Evolutionary conservation across 1,140 invertebrate genomes (phyloP).

Genomic region (Uloborus diversus): DNA sequence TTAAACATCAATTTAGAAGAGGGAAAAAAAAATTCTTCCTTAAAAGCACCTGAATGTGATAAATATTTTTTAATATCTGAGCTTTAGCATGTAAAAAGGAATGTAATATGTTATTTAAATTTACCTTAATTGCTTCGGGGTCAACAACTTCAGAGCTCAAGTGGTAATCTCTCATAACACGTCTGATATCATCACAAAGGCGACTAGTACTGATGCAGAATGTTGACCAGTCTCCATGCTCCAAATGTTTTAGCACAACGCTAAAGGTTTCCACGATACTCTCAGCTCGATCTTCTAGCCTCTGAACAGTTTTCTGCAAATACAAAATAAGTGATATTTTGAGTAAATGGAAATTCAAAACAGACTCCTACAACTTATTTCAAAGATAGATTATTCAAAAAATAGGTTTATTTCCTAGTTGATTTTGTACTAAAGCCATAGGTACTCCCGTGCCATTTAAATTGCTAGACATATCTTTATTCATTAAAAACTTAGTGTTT

Average conservation of each 20-base stretch:
- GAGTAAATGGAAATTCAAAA: no score
- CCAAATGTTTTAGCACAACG: conserved; percentile 48
- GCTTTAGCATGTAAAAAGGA: no score
- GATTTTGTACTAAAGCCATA: no score
- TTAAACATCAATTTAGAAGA: no score
- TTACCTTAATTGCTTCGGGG: conserved; percentile 24
- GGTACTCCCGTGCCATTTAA: no score
- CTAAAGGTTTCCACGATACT: conserved; percentile 52
- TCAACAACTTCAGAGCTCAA: conserved; percentile 1
- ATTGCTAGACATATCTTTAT: no score
- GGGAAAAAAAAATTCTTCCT: no score
- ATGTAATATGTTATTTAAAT: no score
- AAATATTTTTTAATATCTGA: background rate
- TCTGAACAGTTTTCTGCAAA: conserved; percentile 42
- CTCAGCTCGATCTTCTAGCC: conserved; percentile 45
- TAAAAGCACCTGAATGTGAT: background rate
- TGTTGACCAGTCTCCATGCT: conserved; percentile 52
- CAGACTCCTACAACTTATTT: no score
- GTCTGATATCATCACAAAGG: conserved; percentile 41
- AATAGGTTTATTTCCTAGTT: no score
- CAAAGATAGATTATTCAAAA: background rate
- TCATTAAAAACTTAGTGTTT: no score
- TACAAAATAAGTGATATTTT: no score
- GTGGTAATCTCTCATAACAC: conserved; percentile 40
- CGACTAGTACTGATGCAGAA: conserved; percentile 48